Conservation (phyloP, 2,797 vertebrate species). For the Allochrocebus solatus region DNA sequence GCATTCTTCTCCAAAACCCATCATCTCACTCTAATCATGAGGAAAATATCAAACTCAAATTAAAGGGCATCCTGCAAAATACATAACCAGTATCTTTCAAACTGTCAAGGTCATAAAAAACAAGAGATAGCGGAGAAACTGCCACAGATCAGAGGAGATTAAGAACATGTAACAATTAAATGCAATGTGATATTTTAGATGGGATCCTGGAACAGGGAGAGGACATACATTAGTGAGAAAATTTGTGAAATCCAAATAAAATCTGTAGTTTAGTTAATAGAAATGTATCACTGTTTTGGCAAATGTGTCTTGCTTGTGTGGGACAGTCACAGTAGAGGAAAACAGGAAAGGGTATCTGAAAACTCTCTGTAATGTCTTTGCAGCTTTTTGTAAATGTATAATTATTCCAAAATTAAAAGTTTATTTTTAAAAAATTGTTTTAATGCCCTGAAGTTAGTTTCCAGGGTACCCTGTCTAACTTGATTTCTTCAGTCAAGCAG, state of each 20-base stretch:
- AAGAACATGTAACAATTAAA: neutral
- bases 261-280: neutral
- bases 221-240: neutral
- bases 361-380: neutral
- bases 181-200: neutral
- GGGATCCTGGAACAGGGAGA: neutral
- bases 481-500: neutral
- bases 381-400: slow-evolving; percentile 33
- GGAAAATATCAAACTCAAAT: slow-evolving; percentile 28
- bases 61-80: neutral
- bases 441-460: neutral
- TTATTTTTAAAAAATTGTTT: neutral
- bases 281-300: neutral
- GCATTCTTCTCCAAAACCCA: neutral
- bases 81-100: neutral
- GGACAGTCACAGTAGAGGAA: neutral
- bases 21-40: slow-evolving; percentile 19
- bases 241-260: neutral
- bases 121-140: neutral
- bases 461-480: neutral
- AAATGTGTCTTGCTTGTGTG: neutral
- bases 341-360: neutral
- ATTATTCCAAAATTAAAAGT: slow-evolving; percentile 1
- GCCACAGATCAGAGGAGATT: neutral
- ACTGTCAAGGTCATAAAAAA: slow-evolving; percentile 2